phyloP scores from a whole-genome alignment of 2,888 invertebrate species.

The Creontiades dilutus region DNA sequence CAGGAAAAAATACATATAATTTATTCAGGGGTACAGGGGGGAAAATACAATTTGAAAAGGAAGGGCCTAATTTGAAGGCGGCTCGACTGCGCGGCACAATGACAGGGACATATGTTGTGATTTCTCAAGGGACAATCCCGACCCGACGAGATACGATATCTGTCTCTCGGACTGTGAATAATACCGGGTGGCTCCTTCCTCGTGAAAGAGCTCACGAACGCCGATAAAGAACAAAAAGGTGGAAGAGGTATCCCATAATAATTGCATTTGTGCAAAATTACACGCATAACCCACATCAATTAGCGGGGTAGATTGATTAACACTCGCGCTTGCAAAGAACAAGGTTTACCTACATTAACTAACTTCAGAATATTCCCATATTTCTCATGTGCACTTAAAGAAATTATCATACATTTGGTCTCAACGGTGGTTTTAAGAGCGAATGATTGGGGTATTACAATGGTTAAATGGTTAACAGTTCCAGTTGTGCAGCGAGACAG shows the following conservation, averaged over 20 bases:
- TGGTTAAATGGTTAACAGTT: too few species aligned
- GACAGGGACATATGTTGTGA: slow-evolving; percentile 61
- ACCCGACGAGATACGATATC: slow-evolving; percentile 7
- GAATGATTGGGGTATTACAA: too few species aligned
- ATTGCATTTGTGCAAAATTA: too few species aligned
- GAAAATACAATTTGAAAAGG: not conserved
- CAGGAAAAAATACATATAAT: not conserved
- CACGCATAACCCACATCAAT: too few species aligned
- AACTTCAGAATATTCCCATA: too few species aligned
- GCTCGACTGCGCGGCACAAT: slow-evolving; percentile 1
- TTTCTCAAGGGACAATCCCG: slow-evolving; percentile 59
- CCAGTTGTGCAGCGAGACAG: too few species aligned
- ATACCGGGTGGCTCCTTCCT: not conserved
- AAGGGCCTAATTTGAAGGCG: slow-evolving; percentile 7
- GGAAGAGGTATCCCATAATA: not conserved
- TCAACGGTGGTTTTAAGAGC: too few species aligned
- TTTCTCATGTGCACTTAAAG: too few species aligned
- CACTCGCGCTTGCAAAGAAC: too few species aligned
- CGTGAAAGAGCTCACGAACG: not conserved
- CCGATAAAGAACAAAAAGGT: not conserved
- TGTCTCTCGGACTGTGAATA: slow-evolving; percentile 28
- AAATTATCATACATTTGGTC: too few species aligned
- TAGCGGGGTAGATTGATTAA: too few species aligned
- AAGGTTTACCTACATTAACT: too few species aligned
- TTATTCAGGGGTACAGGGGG: slow-evolving; percentile 20